Percentiles rank a stretch among this genome's conserved stretches.
phyloP scores from a whole-genome alignment of 2,113 vertebrate species.

The Hemichromis elongatus region DNA sequence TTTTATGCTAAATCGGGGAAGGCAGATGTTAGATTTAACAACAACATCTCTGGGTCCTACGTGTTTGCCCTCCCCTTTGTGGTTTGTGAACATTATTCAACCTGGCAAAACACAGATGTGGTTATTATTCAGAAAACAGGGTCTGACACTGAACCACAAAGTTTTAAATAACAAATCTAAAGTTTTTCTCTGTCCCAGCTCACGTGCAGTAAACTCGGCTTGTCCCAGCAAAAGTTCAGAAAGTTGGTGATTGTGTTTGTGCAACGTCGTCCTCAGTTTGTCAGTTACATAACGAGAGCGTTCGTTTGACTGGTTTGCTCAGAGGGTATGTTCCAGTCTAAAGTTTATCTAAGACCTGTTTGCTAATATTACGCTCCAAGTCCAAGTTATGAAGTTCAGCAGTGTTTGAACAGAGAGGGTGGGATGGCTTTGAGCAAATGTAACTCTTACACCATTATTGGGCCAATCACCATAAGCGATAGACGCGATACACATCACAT shows the following conservation, averaged over 20 bases:
- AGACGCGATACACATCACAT: background rate
- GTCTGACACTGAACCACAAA: background rate
- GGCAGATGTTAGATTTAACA: slow-evolving; percentile 38
- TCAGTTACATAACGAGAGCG: slow-evolving; percentile 18
- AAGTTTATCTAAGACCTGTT: slow-evolving; percentile 37
- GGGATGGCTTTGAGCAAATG: background rate
- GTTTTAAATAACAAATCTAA: background rate
- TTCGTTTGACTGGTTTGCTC: slow-evolving; percentile 34
- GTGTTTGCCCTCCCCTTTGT: background rate
- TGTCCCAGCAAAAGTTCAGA: background rate
- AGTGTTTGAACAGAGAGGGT: slow-evolving; percentile 1
- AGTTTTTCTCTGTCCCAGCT: background rate
- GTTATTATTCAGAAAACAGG: background rate
- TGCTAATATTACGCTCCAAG: background rate
- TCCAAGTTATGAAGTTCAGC: background rate
- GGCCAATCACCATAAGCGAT: background rate
- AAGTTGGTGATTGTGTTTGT: background rate
- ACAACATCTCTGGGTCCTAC: slow-evolving; percentile 28
- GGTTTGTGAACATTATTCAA: background rate
- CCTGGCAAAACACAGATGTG: slow-evolving; percentile 46
- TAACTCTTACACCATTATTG: background rate
- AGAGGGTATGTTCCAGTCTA: slow-evolving; percentile 5
- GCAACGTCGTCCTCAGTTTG: background rate
- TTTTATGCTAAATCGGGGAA: background rate
- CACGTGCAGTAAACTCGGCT: background rate